phyloP scores from a whole-genome alignment of 2,797 vertebrate species.

The Pangasius mekongensis region DNA sequence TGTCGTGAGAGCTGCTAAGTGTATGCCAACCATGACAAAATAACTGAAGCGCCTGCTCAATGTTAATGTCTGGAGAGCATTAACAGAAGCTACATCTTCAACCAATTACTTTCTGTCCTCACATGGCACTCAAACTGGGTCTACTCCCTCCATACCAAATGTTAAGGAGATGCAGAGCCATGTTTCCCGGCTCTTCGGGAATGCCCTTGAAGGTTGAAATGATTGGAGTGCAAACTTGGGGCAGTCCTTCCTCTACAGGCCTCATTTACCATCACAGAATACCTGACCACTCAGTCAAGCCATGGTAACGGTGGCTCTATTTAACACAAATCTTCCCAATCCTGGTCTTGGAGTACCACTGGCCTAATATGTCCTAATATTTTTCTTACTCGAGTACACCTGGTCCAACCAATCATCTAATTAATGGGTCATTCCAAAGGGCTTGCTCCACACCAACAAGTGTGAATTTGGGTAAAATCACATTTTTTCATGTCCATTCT shows the following conservation, averaged over 20 bases:
- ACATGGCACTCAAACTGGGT: not conserved
- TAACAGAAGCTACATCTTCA: constrained; percentile 2
- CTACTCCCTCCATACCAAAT: not conserved
- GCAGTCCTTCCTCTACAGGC: not conserved
- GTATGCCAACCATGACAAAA: not conserved
- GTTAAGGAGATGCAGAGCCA: not conserved
- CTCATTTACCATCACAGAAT: not conserved
- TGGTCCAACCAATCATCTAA: not conserved
- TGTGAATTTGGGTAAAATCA: not conserved
- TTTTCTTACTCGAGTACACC: not conserved
- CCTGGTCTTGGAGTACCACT: not conserved
- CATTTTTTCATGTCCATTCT: not conserved
- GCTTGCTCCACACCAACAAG: too few species aligned
- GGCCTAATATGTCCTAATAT: not conserved
- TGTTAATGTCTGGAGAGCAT: not conserved
- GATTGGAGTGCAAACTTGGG: not conserved
- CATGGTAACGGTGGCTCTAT: not conserved
- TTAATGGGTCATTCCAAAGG: not conserved
- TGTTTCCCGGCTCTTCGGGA: not conserved
- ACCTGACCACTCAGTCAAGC: not conserved
- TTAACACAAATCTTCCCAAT: not conserved
- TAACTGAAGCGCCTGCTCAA: not conserved
- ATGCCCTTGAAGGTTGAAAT: not conserved
- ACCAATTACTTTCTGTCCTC: not conserved
- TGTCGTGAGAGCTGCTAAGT: not conserved